Evolutionary conservation across 2,797 vertebrate genomes (phyloP).

Genomic region (Chloroceryle amazona): DNA sequence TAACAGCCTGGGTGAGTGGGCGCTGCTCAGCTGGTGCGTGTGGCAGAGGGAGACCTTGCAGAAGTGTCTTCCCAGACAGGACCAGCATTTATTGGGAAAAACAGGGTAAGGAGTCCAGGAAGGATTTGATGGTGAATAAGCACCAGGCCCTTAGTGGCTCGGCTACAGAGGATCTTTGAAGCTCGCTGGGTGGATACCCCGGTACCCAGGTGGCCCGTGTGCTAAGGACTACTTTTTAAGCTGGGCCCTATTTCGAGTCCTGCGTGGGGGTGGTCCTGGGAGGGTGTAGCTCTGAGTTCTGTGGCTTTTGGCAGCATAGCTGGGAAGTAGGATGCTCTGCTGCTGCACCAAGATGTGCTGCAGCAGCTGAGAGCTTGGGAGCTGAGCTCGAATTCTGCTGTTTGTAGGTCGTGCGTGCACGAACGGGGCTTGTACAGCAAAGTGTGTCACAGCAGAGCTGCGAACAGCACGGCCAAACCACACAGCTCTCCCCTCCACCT

Average conservation of each 20-base stretch:
- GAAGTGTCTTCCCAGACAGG: rapidly evolving
- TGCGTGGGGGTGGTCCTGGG: neutral
- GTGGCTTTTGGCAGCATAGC: rapidly evolving
- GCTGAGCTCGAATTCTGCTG: neutral
- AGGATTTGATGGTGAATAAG: neutral
- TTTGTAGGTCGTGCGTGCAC: neutral
- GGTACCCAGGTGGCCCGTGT: rapidly evolving
- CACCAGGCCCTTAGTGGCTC: neutral
- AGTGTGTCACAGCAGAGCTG: neutral
- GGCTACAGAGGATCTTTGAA: neutral
- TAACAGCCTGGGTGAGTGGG: neutral
- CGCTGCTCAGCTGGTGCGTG: neutral
- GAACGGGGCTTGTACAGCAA: neutral
- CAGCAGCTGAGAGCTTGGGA: neutral
- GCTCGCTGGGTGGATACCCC: neutral
- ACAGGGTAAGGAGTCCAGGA: neutral
- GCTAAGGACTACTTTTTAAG: neutral
- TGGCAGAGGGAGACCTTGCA: neutral
- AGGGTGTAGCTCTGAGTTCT: neutral
- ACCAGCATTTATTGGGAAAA: neutral
- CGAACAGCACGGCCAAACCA: neutral
- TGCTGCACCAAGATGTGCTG: neutral
- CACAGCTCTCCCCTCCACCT: neutral
- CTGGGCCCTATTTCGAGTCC: neutral
- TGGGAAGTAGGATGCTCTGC: neutral